phyloP scores from a whole-genome alignment of 1,140 invertebrate genomes.

The Brachionus paranguensis region DNA sequence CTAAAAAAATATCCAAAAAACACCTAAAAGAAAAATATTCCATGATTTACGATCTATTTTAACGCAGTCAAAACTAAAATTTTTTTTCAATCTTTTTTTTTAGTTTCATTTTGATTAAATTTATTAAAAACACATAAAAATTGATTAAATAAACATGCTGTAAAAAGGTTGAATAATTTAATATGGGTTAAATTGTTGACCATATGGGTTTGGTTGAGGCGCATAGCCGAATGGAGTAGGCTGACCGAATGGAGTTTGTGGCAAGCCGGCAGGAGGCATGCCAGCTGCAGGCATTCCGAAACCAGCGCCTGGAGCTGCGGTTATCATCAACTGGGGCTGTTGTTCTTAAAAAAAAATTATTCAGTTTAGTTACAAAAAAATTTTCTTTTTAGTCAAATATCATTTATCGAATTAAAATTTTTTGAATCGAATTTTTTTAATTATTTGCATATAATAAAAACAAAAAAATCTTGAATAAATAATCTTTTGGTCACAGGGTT shows the following conservation, averaged over 20 bases:
- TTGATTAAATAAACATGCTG: conserved; percentile 26
- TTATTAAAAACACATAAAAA: conserved; percentile 27
- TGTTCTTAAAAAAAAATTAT: background rate
- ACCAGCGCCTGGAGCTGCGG: conserved; percentile 1
- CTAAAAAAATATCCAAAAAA: background rate
- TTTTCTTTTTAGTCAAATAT: too few relatives aligned
- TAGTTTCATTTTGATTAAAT: background rate
- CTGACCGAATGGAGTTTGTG: conserved; percentile 30
- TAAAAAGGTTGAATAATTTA: background rate
- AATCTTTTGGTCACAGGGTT: too few relatives aligned
- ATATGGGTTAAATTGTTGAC: conserved; percentile 1
- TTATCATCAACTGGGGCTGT: conserved; percentile 29
- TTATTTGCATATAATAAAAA: too few relatives aligned
- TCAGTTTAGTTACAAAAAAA: too few relatives aligned
- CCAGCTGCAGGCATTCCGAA: background rate
- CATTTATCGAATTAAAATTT: too few relatives aligned
- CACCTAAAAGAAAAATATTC: background rate
- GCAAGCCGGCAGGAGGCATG: background rate
- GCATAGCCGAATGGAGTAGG: background rate
- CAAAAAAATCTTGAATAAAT: too few relatives aligned
- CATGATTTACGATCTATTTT: background rate
- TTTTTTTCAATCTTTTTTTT: background rate
- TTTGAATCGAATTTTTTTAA: too few relatives aligned
- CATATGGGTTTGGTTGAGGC: background rate
- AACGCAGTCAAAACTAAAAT: background rate